A percentile compares a stretch with the other conserved stretches of the same genome.
These are phyloP conservation scores for Cololabis saira DNA, from an alignment of 2,113 vertebrate species.

Conservation along the genomic window DNA sequence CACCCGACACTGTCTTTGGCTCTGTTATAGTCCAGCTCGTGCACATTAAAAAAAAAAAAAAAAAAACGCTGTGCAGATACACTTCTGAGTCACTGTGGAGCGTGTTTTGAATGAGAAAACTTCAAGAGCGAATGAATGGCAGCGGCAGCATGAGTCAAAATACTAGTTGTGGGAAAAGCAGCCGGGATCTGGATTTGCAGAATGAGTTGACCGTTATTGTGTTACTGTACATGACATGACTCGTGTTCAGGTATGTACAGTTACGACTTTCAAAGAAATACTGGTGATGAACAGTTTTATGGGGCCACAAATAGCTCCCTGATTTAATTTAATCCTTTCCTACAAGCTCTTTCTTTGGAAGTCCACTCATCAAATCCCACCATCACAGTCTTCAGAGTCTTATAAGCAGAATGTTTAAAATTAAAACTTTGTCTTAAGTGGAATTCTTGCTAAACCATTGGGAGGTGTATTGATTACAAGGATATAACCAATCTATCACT, in stretches of 20 bases:
- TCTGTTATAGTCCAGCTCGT: conserved; percentile 3
- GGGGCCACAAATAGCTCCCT: too few species aligned
- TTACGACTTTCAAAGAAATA: neutral
- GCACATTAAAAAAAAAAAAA: too few species aligned
- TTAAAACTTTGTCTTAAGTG: neutral
- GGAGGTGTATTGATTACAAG: neutral
- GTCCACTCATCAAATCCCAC: too few species aligned
- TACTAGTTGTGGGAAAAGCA: conserved; percentile 16
- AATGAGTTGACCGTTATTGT: conserved; percentile 17
- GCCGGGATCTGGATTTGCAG: neutral
- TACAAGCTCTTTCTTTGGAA: too few species aligned
- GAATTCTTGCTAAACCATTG: neutral
- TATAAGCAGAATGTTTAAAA: neutral
- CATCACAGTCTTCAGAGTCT: too few species aligned
- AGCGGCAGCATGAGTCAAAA: conserved; percentile 9
- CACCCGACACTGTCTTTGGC: conserved; percentile 55
- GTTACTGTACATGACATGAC: conserved; percentile 21
- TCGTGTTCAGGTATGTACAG: neutral
- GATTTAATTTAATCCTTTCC: too few species aligned
- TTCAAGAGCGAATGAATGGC: neutral
- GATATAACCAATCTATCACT: conserved; percentile 33
- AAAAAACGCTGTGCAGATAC: conserved; percentile 8
- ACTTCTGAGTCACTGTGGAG: conserved; percentile 7
- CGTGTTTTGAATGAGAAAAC: conserved; percentile 32
- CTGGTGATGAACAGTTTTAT: too few species aligned